Base-by-base conservation (phyloP, 2,113 vertebrate species). In the Rostratula benghalensis region DNA sequence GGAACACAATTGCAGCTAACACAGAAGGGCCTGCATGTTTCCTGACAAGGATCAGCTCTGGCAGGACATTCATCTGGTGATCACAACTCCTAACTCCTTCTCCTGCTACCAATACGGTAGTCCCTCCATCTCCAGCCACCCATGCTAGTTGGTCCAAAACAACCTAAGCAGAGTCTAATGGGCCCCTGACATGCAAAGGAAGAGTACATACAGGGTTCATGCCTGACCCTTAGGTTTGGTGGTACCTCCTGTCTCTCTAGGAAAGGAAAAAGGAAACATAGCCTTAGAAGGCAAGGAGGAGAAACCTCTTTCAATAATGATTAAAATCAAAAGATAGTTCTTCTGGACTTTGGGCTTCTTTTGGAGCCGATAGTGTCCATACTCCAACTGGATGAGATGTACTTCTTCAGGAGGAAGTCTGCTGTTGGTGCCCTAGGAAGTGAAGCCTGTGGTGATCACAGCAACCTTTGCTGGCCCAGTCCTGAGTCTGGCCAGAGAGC, bases 161-260 rank as follows among this genome's bases (percentile, higher is more conserved):
- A 84, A 78, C 9, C 10, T 8, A 4, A 84, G 56, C 46, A 78
- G 51, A 73, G 30, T 28, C 25, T 48, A 71, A 0, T 17, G 23
- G 30, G 9, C 20, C 11, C 23, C 2, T 46, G 6, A 37, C 31
- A 48, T 11, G 4, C 9, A 28, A 33, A 37, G 9, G 4, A 70
- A 15, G 6, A 57, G 20, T 67, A 73, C 0, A 0, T 15, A 63
- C 17, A 70, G 37, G 11, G 30, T 75, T 84, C 19, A 37, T 0
- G 3, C 25, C 50, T 70, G 37, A 59, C 16, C 25, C 27, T 78
- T 74, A 75, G 33, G 46, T 67, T 56, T 48, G 2, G 15, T 76
- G 37, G 17, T 5, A 60, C 28, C 39, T 86, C 10, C 39, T 65
- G 23, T 35, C 51, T 89, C n/a, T 16, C 50, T 51, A 27, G 28